Conservation (phyloP, 2,113 vertebrate genomes). For the Rhizomys pruinosus region DNA sequence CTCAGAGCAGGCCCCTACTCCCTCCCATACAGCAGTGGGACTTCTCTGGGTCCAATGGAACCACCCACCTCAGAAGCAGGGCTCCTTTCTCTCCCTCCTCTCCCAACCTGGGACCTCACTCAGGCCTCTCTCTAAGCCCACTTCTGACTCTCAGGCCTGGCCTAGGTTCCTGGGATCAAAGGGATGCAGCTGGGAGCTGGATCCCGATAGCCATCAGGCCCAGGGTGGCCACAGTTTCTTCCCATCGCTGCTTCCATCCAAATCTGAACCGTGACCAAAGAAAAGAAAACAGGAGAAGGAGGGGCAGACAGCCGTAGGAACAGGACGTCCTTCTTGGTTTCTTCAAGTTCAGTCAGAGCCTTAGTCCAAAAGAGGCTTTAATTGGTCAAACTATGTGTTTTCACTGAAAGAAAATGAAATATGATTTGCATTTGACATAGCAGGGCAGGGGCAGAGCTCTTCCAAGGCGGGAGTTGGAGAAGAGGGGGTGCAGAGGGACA, state of each 20-base stretch:
- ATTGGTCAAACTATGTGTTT: constrained; percentile 80
- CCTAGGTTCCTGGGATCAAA: neutral
- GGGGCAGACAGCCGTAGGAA: constrained; percentile 45
- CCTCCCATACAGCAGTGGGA: neutral
- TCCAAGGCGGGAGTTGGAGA: constrained; percentile 22
- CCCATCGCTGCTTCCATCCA: neutral
- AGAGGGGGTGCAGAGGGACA: neutral
- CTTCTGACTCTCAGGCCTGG: neutral
- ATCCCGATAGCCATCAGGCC: neutral
- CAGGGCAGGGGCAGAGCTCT: neutral
- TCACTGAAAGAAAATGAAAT: constrained; percentile 71
- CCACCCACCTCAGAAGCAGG: neutral
- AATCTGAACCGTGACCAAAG: constrained; percentile 66
- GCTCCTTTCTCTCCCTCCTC: neutral
- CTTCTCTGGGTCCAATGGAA: neutral
- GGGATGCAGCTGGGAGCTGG: neutral
- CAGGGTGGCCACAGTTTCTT: neutral
- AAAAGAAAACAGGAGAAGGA: neutral
- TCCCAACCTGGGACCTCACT: neutral
- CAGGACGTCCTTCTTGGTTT: constrained; percentile 62
- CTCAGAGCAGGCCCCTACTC: neutral
- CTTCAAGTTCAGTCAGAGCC: constrained; percentile 60
- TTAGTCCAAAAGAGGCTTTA: constrained; percentile 72
- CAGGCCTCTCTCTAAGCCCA: neutral
- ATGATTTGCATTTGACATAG: constrained; percentile 65